These are phyloP conservation scores for Piezodorus guildinii DNA, from an alignment of 1,140 invertebrate species.

Conservation along the genomic window DNA sequence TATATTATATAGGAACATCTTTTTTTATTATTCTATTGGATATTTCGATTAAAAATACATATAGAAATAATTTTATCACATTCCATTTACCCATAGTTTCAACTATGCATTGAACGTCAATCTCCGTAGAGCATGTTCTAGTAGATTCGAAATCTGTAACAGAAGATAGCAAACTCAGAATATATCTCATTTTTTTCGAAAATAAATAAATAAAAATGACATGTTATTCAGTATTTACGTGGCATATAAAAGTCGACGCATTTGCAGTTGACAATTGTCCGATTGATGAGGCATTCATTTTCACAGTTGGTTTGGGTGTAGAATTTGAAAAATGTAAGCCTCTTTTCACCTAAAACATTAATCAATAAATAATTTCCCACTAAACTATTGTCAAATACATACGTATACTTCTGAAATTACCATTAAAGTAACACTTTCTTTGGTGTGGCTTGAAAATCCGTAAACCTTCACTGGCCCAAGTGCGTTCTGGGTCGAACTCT, in stretches of 20 bases:
- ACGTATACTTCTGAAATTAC: too few relatives aligned
- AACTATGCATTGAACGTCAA: background rate
- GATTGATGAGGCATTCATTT: background rate
- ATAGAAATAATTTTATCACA: too few relatives aligned
- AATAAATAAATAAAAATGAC: background rate
- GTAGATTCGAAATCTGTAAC: background rate
- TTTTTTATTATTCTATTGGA: too few relatives aligned
- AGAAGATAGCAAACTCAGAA: background rate
- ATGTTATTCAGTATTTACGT: background rate
- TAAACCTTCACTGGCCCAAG: background rate
- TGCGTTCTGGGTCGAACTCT: background rate
- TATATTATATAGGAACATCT: too few relatives aligned
- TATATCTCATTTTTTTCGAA: background rate
- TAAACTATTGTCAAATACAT: too few relatives aligned
- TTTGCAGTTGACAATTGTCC: background rate
- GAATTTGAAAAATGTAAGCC: background rate
- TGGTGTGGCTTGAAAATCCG: background rate
- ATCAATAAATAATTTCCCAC: background rate
- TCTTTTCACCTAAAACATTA: slow-evolving; percentile 1
- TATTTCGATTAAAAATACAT: too few relatives aligned
- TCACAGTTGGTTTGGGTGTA: background rate
- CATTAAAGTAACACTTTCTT: background rate
- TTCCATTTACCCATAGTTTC: background rate
- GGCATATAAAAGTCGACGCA: slow-evolving; percentile 10
- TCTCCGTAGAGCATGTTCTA: background rate